Percentiles rank a stretch among this genome's conserved stretches.
Evolutionary conservation across 2,797 vertebrate genomes (phyloP).

Genomic region (Aldrovandia affinis): DNA sequence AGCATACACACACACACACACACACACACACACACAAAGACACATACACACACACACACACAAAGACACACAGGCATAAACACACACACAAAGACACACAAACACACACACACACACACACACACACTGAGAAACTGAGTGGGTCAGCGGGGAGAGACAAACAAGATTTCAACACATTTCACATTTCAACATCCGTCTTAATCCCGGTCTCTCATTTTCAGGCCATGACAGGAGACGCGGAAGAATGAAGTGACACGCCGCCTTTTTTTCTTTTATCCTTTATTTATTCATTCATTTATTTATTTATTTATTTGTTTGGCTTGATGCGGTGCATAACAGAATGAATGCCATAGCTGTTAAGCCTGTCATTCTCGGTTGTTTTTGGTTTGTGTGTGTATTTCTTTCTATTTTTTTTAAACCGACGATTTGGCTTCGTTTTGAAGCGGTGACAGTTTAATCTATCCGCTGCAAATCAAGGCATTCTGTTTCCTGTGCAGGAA

Average conservation of each 20-base stretch:
- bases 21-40: too few relatives aligned
- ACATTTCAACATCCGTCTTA: not conserved
- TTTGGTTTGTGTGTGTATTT: too few relatives aligned
- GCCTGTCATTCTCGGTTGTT: too few relatives aligned
- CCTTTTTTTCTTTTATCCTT: not conserved
- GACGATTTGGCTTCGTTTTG: not conserved
- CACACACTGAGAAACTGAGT: too few relatives aligned
- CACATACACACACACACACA: too few relatives aligned
- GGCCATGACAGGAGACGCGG: not conserved
- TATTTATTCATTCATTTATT: not conserved
- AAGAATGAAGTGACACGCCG: not conserved
- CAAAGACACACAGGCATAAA: too few relatives aligned
- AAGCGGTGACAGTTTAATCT: not conserved
- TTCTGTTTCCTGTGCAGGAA: not conserved
- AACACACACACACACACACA: too few relatives aligned
- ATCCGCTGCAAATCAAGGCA: not conserved
- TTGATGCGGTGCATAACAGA: not conserved
- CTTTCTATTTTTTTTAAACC: not conserved
- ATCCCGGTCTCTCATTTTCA: not conserved
- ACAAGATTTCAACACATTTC: too few relatives aligned
- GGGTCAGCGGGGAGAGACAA: too few relatives aligned
- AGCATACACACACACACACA: too few relatives aligned
- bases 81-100: too few relatives aligned
- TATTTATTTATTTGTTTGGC: not conserved
- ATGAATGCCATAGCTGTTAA: not conserved